Percentiles rank a stretch among this genome's conserved stretches.
phyloP scores from a whole-genome alignment of 2,113 vertebrate genomes.

The Cinclus mexicanus region DNA sequence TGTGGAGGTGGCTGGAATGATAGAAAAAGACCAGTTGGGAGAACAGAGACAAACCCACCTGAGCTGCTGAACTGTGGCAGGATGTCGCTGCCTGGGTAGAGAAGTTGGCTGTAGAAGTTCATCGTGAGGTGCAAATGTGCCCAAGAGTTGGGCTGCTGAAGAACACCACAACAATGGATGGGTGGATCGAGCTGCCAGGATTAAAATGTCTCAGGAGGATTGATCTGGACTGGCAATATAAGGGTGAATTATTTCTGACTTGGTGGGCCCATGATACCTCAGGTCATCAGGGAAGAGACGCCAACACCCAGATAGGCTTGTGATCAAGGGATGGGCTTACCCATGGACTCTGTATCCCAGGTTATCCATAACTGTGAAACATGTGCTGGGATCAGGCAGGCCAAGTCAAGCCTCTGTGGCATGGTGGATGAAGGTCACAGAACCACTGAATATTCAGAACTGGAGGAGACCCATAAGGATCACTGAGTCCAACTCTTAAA shows the following conservation, averaged over 20 bases:
- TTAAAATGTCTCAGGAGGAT: neutral
- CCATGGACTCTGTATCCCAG: neutral
- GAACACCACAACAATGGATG: accelerated
- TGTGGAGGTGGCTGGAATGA: neutral
- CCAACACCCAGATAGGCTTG: too few species aligned
- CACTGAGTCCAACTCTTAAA: neutral
- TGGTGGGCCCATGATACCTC: neutral
- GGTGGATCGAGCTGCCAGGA: neutral
- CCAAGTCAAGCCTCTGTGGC: neutral
- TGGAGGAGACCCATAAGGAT: neutral
- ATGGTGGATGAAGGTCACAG: neutral
- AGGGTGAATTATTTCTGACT: neutral
- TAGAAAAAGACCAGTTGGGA: neutral
- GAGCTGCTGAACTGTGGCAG: neutral
- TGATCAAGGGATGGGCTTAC: accelerated
- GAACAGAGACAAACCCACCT: neutral
- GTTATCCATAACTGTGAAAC: neutral
- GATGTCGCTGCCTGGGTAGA: neutral
- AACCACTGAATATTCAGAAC: neutral
- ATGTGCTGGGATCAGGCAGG: neutral
- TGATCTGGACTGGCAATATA: neutral
- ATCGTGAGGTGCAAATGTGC: too few species aligned
- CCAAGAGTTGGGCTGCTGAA: neutral
- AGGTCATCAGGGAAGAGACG: neutral
- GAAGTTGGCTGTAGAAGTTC: neutral